These are phyloP conservation scores for Zoroaster sp. DNA, from an alignment of 53 echinoderm and acorn worm species.

Conservation along the genomic window DNA sequence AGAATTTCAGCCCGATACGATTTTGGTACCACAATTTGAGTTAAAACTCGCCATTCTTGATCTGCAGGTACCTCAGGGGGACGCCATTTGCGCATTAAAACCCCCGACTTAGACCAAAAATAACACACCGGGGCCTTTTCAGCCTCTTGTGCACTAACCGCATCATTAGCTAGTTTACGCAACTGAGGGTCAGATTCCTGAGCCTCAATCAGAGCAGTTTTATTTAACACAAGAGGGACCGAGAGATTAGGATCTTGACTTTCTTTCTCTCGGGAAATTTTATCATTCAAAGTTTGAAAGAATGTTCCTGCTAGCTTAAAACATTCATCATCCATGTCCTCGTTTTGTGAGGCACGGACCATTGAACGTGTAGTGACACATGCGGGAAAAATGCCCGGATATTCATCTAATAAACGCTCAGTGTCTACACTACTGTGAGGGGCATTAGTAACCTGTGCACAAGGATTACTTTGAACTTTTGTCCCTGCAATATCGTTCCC, in stretches of 20 bases:
- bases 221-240: neutral
- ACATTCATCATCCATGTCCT: neutral
- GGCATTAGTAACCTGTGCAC: neutral
- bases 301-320: neutral
- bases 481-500: conserved; percentile 19
- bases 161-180: conserved; percentile 3
- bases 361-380: no score
- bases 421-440: neutral
- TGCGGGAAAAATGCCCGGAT: conserved; percentile 11
- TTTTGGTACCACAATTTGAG: conserved; percentile 61
- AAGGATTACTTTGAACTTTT: neutral
- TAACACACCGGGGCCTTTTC: neutral
- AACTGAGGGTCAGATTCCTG: neutral
- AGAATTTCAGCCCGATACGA: conserved; percentile 40
- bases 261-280: neutral
- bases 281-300: neutral
- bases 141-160: conserved; percentile 3
- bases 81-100: conserved; percentile 68
- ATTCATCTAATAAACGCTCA: neutral
- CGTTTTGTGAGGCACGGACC: no score
- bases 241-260: neutral
- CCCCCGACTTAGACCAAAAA: conserved; percentile 25
- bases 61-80: conserved; percentile 48
- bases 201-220: neutral
- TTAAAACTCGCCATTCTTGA: conserved; percentile 52